Evolutionary conservation across 2,113 vertebrate species (phyloP), one percentile per base, ranked within the genome.

Genomic region (Indri indri): DNA sequence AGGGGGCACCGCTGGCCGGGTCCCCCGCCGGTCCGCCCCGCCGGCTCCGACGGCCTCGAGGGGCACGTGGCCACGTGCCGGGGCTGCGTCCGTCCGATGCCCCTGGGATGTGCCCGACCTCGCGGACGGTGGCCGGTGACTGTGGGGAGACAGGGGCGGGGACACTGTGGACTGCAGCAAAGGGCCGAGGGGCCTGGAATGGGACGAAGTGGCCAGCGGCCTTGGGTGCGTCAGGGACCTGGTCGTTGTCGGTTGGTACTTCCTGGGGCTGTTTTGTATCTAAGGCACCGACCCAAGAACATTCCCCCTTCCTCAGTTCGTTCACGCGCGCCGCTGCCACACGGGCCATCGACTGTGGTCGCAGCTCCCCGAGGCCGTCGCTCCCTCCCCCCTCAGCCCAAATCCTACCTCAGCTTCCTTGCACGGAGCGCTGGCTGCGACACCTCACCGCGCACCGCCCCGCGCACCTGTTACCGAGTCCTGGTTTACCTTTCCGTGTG

Each of bases 361-460:
- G 59, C 79, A 6, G 52, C 52, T 50, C 22, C 22, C 27, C 22
- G 42, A 73, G 1, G 40, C 13, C 57, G 8, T 10, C 34, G 45
- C 45, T 2, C 3, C 32, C 13, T 52, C 40, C 3, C 32, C 45
- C 2, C 12, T 3, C 30, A 13, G 81, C 8, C 6, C 66, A 63
- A 30, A 6, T 10, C 23, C 37, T 13, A 3, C 70, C 1, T 5
- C 34, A 32, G 40, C 22, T 32, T 34, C 50, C 18, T n/a, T n/a
- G 74, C 65, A 20, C 8, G 3, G 11, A 1, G 16, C 6, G 11
- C 22, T 54, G 63, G 16, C 4, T 4, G 1, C 1, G 6, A 5
- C 59, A 5, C 5, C 11, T 59, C 68, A 25, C 3, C 9, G 18
- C 0, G 12, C 57, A 6, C 50, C 1, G 25, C 32, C 34, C 8